Conservation (phyloP, 1,140 invertebrate genomes). For the Belonocnema kinseyi region DNA sequence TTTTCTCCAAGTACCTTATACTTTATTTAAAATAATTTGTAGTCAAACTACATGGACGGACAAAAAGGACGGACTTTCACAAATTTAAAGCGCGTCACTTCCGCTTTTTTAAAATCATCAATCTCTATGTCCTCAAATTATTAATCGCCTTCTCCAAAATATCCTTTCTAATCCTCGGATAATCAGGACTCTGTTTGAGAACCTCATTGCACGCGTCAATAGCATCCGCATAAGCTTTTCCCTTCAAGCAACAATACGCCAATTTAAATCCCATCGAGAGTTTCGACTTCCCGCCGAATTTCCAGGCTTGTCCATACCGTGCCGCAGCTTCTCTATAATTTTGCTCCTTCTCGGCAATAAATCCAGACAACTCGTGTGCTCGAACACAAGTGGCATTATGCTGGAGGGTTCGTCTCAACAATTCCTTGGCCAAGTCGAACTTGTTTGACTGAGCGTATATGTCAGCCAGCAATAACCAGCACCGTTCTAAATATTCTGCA, state of each 20-base stretch:
- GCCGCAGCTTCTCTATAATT: constrained; percentile 90
- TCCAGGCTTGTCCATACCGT: constrained; percentile 92
- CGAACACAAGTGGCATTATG: constrained; percentile 94
- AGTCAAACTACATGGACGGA: not conserved
- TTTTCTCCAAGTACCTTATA: too few species aligned
- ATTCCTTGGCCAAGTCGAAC: constrained; percentile 89
- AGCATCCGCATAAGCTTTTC: constrained; percentile 90
- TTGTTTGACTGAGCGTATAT: constrained; percentile 93
- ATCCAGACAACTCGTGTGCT: constrained; percentile 92
- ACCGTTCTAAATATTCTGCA: constrained; percentile 95
- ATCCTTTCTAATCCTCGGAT: constrained; percentile 93
- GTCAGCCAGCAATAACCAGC: constrained; percentile 95
- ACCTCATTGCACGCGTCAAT: constrained; percentile 92
- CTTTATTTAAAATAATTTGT: too few species aligned
- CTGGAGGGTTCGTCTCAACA: constrained; percentile 87
- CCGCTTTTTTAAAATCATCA: not conserved
- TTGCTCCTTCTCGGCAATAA: constrained; percentile 94
- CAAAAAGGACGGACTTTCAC: not conserved
- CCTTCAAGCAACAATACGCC: constrained; percentile 94
- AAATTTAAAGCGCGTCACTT: not conserved
- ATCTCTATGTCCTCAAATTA: constrained; percentile 82
- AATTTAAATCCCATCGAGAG: constrained; percentile 93
- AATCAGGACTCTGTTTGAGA: constrained; percentile 88
- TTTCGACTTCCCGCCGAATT: constrained; percentile 86
- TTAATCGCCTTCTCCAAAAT: constrained; percentile 95